Conservation (phyloP, 92 coral and sea anemone species). For the Bergia sp. region DNA sequence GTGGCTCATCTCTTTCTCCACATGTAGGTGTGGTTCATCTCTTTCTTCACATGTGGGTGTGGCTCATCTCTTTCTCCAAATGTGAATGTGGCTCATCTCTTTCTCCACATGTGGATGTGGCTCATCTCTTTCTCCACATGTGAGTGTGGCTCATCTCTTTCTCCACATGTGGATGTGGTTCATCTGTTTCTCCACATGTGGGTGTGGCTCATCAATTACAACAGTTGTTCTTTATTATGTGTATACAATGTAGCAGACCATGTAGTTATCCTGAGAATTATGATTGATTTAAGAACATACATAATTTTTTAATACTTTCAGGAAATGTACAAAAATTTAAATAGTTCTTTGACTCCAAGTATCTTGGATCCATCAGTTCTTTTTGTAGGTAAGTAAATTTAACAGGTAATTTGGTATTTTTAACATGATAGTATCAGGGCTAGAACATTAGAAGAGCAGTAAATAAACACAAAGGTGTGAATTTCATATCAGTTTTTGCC, state of each 20-base stretch:
- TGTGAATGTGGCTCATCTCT: not conserved
- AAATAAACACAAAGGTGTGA: too few species aligned
- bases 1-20: not conserved
- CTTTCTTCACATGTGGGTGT: not conserved
- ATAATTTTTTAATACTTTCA: not conserved
- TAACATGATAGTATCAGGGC: too few species aligned
- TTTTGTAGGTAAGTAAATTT: conserved; percentile 64
- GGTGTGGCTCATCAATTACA: not conserved
- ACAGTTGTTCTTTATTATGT: too few species aligned
- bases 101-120: not conserved
- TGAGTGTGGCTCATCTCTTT: not conserved
- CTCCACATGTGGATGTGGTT: too few species aligned
- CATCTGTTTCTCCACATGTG: not conserved
- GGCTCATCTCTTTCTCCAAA: not conserved
- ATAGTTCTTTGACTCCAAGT: conserved; percentile 66
- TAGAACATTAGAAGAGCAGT: too few species aligned
- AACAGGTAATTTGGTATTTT: not conserved
- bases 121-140: not conserved
- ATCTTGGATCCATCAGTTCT: conserved; percentile 71
- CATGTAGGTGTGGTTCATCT: not conserved
- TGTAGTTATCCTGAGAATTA: too few species aligned
- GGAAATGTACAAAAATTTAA: conserved; percentile 79
- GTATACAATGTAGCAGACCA: too few species aligned
- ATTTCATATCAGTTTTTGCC: too few species aligned
- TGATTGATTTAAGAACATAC: not conserved